Evolutionary conservation across 92 coral and sea anemone species (phyloP).

Genomic region (Heliopora coerulea): DNA sequence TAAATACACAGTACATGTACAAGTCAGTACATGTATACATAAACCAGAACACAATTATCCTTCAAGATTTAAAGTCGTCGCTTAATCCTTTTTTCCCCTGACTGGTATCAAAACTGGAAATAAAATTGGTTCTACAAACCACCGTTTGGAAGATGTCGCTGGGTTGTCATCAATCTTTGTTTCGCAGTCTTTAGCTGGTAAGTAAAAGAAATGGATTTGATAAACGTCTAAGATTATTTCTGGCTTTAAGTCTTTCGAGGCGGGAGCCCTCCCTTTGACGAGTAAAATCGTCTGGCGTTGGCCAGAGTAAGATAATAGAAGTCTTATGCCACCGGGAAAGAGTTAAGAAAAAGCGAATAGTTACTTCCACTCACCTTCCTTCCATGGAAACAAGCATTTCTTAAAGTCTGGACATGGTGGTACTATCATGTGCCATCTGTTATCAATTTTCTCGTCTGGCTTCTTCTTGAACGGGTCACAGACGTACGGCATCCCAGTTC

Average conservation of each 20-base stretch:
- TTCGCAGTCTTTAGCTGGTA: slow-evolving; percentile 27
- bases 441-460: slow-evolving; percentile 32
- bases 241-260: neutral
- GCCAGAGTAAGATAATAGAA: no score
- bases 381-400: slow-evolving; percentile 45
- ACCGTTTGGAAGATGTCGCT: slow-evolving; percentile 12
- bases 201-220: neutral
- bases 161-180: slow-evolving; percentile 1
- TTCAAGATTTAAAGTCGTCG: no score
- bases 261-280: no score
- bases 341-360: neutral
- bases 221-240: neutral
- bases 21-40: no score
- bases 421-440: slow-evolving; percentile 34
- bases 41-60: no score
- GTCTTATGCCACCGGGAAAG: no score
- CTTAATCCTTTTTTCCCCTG: neutral
- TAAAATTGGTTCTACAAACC: slow-evolving; percentile 3
- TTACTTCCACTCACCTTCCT: slow-evolving; percentile 10
- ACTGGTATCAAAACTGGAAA: neutral
- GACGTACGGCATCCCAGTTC: slow-evolving; percentile 41
- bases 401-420: slow-evolving; percentile 39
- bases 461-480: slow-evolving; percentile 36
- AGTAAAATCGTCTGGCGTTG: no score
- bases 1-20: no score